Percentiles rank a stretch among this genome's conserved stretches.
These are phyloP conservation scores for Epicauta chinensis DNA, from an alignment of 1,140 invertebrate genomes.

Conservation along the genomic window DNA sequence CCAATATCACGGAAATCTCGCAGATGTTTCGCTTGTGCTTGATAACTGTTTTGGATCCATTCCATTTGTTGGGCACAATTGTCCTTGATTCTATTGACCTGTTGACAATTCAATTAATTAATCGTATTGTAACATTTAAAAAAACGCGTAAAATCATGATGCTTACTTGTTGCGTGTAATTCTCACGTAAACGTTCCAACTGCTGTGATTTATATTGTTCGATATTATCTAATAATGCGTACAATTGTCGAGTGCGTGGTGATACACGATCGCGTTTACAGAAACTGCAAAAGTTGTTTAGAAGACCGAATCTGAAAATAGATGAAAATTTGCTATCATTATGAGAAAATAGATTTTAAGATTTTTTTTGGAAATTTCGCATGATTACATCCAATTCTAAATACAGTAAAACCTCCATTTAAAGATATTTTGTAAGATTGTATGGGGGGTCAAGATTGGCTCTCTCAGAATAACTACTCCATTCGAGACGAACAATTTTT, in stretches of 20 bases:
- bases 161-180: conserved; percentile 81
- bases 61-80: conserved; percentile 91
- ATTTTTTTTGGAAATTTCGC: too few species aligned
- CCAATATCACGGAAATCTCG: conserved; percentile 87
- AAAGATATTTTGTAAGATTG: too few species aligned
- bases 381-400: too few species aligned
- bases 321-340: background rate
- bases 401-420: too few species aligned
- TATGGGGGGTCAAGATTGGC: too few species aligned
- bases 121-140: conserved; percentile 8
- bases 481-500: too few species aligned
- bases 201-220: conserved; percentile 86
- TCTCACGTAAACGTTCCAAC: conserved; percentile 79
- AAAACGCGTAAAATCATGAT: background rate
- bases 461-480: too few species aligned
- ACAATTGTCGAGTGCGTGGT: conserved; percentile 74
- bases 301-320: conserved; percentile 55
- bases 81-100: conserved; percentile 83
- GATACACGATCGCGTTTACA: conserved; percentile 61
- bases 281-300: conserved; percentile 59
- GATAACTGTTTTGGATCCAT: conserved; percentile 87
- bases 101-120: conserved; percentile 14
- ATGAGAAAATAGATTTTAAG: too few species aligned
- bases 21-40: conserved; percentile 78
- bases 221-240: conserved; percentile 80